A percentile compares a stretch with the other conserved stretches of the same genome.
These are phyloP conservation scores for Taenioides sp. DNA, from an alignment of 2,797 vertebrate genomes.

Conservation along the genomic window DNA sequence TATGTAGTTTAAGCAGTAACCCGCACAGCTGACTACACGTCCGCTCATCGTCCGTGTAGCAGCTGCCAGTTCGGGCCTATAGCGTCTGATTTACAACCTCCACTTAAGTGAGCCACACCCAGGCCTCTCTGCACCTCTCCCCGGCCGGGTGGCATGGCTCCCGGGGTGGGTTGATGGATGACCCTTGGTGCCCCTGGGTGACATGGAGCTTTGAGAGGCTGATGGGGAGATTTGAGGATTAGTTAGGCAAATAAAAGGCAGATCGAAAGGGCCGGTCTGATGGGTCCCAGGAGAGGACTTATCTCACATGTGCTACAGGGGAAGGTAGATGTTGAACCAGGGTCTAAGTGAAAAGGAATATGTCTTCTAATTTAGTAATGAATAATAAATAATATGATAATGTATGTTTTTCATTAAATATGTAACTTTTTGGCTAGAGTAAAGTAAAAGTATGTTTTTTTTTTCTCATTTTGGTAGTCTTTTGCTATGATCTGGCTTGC, in stretches of 20 bases:
- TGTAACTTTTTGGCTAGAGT: too few species aligned
- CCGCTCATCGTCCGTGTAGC: slow-evolving; percentile 40
- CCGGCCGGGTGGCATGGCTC: slow-evolving; percentile 24
- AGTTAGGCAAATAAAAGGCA: slow-evolving; percentile 27
- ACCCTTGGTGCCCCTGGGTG: background rate
- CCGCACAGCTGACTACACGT: slow-evolving; percentile 55
- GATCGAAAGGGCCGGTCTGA: slow-evolving; percentile 20
- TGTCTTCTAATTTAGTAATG: too few species aligned
- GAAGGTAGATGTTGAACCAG: background rate
- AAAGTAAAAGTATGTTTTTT: too few species aligned
- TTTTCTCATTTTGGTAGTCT: too few species aligned
- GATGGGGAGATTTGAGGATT: slow-evolving; percentile 18
- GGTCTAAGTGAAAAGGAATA: too few species aligned
- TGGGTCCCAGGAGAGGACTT: slow-evolving; percentile 31
- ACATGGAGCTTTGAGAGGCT: slow-evolving; percentile 17
- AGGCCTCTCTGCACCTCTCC: slow-evolving; percentile 33
- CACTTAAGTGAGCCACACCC: slow-evolving; percentile 21
- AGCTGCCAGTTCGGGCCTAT: slow-evolving; percentile 50
- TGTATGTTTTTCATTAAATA: too few species aligned
- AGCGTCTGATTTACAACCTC: slow-evolving; percentile 56
- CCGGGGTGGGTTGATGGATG: slow-evolving; percentile 46
- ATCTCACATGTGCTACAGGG: slow-evolving; percentile 24
- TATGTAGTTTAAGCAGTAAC: slow-evolving; percentile 21
- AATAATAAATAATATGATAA: too few species aligned
- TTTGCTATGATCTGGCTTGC: too few species aligned